Percentiles rank a stretch among this genome's conserved stretches.
phyloP scores from a whole-genome alignment of 2,888 invertebrate genomes.

The Phaonia tiefii region DNA sequence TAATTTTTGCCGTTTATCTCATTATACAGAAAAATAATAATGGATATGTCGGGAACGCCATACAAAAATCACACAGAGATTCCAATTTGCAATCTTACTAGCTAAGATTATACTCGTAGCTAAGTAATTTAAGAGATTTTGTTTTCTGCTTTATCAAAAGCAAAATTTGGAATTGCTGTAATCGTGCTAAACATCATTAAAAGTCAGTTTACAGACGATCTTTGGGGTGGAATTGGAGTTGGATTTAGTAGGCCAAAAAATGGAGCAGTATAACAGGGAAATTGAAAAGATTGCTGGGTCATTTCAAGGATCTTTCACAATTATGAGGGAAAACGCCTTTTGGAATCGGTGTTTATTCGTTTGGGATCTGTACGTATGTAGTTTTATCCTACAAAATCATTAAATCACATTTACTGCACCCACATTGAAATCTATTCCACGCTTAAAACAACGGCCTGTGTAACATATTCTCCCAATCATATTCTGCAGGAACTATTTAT shows the following conservation, averaged over 20 bases:
- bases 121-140: not conserved
- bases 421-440: no score
- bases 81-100: not conserved
- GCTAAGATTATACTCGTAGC: not conserved
- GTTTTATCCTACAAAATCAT: no score
- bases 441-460: no score
- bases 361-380: no score
- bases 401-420: no score
- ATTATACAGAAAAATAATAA: conserved; percentile 70
- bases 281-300: conserved; percentile 45
- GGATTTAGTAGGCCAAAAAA: conserved; percentile 18
- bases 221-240: conserved; percentile 42
- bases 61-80: conserved; percentile 14
- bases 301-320: conserved; percentile 49
- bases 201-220: conserved; percentile 35
- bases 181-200: conserved; percentile 65
- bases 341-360: not conserved
- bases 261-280: no score
- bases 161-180: conserved; percentile 53
- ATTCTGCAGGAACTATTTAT: no score
- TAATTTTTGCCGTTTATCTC: conserved; percentile 79
- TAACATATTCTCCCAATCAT: no score
- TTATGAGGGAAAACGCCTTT: conserved; percentile 54
- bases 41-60: not conserved
- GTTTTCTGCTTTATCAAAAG: conserved; percentile 15